These are phyloP conservation scores for Nysson spinosus DNA, from an alignment of 2,888 invertebrate species.

Conservation along the genomic window DNA sequence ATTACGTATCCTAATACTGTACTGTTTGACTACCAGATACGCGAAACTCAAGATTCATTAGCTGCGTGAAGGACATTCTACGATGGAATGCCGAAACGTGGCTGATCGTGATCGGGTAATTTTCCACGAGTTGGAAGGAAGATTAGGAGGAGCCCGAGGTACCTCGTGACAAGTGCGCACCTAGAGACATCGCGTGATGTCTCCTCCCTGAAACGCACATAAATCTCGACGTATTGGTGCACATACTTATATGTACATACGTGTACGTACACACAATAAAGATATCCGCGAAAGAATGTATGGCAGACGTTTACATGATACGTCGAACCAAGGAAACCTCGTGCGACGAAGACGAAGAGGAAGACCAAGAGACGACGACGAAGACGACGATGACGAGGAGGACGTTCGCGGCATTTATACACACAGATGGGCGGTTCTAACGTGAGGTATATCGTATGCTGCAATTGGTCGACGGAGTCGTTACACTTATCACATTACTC, in stretches of 20 bases:
- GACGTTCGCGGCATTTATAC: conserved; percentile 49
- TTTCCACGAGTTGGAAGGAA: conserved; percentile 60
- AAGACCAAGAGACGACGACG: conserved; percentile 13
- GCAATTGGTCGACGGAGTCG: conserved; percentile 73
- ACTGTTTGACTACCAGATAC: no score
- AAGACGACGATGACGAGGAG: conserved; percentile 27
- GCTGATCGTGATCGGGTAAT: conserved; percentile 45
- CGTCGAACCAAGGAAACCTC: no score
- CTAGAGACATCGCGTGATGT: conserved; percentile 29
- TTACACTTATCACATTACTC: conserved; percentile 73
- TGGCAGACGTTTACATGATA: conserved; percentile 17
- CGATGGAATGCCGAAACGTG: background rate
- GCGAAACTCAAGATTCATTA: no score
- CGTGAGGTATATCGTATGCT: conserved; percentile 60
- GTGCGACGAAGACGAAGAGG: conserved; percentile 1
- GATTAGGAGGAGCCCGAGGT: conserved; percentile 43
- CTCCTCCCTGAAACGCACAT: no score
- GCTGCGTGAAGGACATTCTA: background rate
- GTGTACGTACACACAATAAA: conserved; percentile 4
- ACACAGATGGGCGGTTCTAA: conserved; percentile 71
- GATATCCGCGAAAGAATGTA: conserved; percentile 9
- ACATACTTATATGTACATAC: no score
- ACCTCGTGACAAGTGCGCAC: conserved; percentile 14
- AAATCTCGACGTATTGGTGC: no score
- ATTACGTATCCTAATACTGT: no score